phyloP scores from a whole-genome alignment of 2,888 invertebrate species.

The Tridacna crocea region DNA sequence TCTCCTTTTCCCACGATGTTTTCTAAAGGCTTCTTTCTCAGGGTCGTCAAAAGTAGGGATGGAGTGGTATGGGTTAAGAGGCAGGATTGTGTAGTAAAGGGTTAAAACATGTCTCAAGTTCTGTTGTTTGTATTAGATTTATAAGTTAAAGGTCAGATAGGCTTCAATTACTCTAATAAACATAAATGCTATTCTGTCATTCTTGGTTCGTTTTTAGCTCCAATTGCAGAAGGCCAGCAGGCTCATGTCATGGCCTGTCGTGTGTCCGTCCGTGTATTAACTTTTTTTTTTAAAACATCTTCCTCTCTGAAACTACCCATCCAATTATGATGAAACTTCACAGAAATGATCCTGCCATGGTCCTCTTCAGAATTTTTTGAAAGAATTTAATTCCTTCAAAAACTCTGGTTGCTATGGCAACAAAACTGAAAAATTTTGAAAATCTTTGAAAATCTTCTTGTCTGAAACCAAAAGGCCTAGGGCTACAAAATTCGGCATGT shows the following conservation, averaged over 20 bases:
- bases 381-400: neutral
- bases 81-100: too few relatives aligned
- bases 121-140: neutral
- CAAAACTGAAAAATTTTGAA: neutral
- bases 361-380: neutral
- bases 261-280: neutral
- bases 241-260: neutral
- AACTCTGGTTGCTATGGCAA: neutral
- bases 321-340: neutral
- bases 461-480: neutral
- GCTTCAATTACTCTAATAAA: neutral
- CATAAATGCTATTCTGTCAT: neutral
- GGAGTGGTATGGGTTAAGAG: too few relatives aligned
- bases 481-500: neutral
- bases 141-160: neutral
- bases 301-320: neutral
- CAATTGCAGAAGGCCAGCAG: neutral
- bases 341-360: neutral
- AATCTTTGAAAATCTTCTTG: neutral
- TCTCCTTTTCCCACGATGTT: too few relatives aligned
- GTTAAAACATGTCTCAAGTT: too few relatives aligned
- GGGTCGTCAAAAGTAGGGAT: too few relatives aligned
- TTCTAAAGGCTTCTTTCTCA: too few relatives aligned
- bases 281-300: neutral
- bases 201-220: neutral